These are phyloP conservation scores for Leptoclinus maculatus DNA, from an alignment of 2,797 vertebrate genomes.

Conservation along the genomic window DNA sequence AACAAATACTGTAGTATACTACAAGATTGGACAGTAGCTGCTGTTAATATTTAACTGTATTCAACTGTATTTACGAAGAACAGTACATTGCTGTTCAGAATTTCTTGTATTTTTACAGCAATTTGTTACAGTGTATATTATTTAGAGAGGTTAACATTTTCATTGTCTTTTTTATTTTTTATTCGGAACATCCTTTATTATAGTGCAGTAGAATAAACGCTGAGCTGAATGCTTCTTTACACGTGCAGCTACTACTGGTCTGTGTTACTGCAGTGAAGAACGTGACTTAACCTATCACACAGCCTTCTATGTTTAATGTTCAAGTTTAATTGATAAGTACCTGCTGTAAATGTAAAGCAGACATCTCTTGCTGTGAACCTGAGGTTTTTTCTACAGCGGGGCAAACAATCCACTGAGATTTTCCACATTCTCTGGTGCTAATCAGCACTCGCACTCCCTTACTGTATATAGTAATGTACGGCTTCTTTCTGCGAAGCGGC, in stretches of 20 bases:
- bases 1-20: too few species aligned
- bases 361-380: background rate
- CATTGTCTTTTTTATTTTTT: background rate
- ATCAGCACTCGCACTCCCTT: background rate
- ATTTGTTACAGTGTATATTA: too few species aligned
- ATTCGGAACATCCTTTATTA: background rate
- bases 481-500: conserved; percentile 20
- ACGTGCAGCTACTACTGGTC: background rate
- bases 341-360: background rate
- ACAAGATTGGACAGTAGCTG: too few species aligned
- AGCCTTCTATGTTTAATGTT: background rate
- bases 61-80: too few species aligned
- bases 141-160: background rate
- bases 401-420: background rate
- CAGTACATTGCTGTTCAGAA: too few species aligned
- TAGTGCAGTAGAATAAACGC: background rate
- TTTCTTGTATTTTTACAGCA: too few species aligned
- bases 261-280: background rate
- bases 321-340: background rate
- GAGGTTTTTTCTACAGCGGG: background rate
- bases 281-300: background rate
- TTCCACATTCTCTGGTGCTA: conserved; percentile 17
- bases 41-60: too few species aligned
- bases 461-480: conserved; percentile 20
- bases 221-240: background rate